Conservation (phyloP, 35 echinoderm and acorn worm species). For the Antedon bifida region DNA sequence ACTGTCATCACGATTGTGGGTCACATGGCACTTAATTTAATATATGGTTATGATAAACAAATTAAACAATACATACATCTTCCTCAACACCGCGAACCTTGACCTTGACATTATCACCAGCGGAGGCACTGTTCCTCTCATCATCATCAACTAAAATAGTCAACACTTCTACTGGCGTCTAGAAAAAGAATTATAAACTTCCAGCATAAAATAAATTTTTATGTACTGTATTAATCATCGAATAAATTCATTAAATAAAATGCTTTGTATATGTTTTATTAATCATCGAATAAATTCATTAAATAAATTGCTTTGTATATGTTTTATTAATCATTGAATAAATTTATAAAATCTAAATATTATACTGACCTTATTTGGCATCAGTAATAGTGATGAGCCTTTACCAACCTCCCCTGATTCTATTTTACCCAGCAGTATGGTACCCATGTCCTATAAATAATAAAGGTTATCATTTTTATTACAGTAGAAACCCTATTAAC, state of each 20-base stretch:
- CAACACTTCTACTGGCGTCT: slow-evolving; percentile 68
- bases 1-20: too few relatives aligned
- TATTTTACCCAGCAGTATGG: slow-evolving; percentile 89
- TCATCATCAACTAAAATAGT: slow-evolving; percentile 69
- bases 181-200: slow-evolving; percentile 3
- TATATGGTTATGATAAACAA: background rate
- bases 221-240: background rate
- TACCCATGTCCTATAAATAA: slow-evolving; percentile 82
- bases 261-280: background rate
- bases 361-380: slow-evolving; percentile 93
- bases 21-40: too few relatives aligned
- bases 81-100: slow-evolving; percentile 92
- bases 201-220: background rate
- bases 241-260: background rate
- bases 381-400: slow-evolving; percentile 50
- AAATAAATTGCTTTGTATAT: background rate
- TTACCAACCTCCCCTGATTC: slow-evolving; percentile 76
- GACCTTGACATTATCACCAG: slow-evolving; percentile 90
- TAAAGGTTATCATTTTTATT: background rate
- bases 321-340: background rate
- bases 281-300: background rate
- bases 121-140: slow-evolving; percentile 42
- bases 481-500: background rate
- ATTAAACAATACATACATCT: slow-evolving; percentile 49
- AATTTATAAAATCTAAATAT: too few relatives aligned